A percentile compares a stretch with the other conserved stretches of the same genome.
Conservation (phyloP, 2,797 vertebrate genomes). For the Erpetoichthys calabaricus region DNA sequence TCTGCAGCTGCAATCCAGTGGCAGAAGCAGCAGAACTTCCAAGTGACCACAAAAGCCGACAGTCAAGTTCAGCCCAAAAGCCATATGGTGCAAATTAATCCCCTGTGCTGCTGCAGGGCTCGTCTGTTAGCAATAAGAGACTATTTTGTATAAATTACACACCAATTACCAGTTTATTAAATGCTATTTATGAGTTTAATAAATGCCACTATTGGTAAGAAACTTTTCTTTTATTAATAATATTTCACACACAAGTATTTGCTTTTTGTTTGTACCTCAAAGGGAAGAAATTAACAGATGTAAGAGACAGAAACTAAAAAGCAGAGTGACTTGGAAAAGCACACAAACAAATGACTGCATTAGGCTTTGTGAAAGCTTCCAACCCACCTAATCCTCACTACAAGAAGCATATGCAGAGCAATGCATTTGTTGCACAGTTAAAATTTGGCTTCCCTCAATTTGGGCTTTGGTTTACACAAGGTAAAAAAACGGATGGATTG, state of each 20-base stretch:
- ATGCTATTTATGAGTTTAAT: conserved; percentile 57
- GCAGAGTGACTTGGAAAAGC: no score
- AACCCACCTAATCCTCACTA: no score
- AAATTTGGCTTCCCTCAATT: conserved; percentile 27
- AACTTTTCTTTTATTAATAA: no score
- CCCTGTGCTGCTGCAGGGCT: conserved; percentile 23
- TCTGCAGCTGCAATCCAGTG: conserved; percentile 46
- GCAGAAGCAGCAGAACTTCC: conserved; percentile 24
- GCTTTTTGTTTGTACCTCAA: no score
- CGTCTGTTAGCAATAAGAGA: conserved; percentile 62
- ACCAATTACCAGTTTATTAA: conserved; percentile 62
- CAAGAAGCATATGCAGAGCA: no score
- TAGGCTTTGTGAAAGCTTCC: no score
- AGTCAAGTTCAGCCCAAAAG: conserved; percentile 29
- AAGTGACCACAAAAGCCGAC: conserved; percentile 22
- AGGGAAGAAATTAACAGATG: no score
- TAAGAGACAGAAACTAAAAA: no score
- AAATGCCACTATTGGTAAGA: conserved; percentile 34
- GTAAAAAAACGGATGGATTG: no score
- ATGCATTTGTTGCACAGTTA: conserved; percentile 7
- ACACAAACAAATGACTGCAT: no score
- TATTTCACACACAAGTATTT: no score
- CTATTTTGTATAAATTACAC: conserved; percentile 56
- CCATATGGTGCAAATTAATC: conserved; percentile 61
- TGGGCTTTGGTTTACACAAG: no score